Conservation (phyloP, 2,113 vertebrate species). For the Columba janthina region DNA sequence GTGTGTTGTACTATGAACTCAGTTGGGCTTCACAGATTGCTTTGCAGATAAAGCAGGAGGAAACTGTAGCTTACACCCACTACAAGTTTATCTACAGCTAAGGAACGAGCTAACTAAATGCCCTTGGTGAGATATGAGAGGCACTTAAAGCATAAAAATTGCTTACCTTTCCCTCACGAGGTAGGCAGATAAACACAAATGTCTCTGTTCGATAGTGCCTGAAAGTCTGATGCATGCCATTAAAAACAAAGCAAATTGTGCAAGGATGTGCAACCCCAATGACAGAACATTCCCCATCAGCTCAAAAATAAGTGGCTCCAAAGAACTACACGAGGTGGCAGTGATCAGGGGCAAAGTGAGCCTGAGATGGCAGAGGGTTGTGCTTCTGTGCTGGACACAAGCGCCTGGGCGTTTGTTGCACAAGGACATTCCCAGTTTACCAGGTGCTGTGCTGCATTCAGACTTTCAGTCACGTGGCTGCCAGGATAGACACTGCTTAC, state of each 20-base stretch:
- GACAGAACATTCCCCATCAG: not conserved
- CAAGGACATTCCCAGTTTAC: not conserved
- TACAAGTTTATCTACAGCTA: not conserved
- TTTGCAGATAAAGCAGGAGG: conserved; percentile 37
- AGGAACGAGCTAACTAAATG: conserved; percentile 13
- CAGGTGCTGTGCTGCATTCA: not conserved
- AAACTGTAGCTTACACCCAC: conserved; percentile 29
- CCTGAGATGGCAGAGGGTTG: not conserved
- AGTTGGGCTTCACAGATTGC: conserved; percentile 17
- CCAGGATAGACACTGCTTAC: not conserved
- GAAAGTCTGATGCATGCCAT: conserved; percentile 27
- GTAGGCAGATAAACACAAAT: conserved; percentile 20
- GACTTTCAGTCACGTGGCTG: not conserved
- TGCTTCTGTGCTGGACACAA: not conserved
- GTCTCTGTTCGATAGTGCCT: conserved; percentile 12
- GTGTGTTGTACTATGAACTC: not conserved
- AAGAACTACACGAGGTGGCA: fast-evolving
- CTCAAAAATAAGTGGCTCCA: not conserved
- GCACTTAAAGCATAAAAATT: conserved; percentile 59
- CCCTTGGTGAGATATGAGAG: conserved; percentile 49
- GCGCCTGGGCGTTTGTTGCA: not conserved
- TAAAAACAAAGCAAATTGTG: not conserved
- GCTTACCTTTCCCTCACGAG: conserved; percentile 42
- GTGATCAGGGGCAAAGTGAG: fast-evolving
- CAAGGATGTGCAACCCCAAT: not conserved